Evolutionary conservation across 2,797 vertebrate species (phyloP).

Genomic region (Falco concolor): DNA sequence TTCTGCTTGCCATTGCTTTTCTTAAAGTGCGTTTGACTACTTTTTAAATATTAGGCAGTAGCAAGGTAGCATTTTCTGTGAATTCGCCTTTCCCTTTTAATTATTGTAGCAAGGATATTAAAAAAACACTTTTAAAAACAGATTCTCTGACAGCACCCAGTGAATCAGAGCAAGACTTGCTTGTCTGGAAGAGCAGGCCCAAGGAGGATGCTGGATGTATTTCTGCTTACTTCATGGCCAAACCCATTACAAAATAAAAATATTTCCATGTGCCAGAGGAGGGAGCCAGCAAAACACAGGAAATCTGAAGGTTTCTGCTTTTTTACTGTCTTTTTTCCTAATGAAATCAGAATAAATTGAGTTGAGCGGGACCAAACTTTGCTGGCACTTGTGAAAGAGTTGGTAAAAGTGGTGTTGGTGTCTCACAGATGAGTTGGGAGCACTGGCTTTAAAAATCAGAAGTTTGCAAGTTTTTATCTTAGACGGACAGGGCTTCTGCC

Average conservation of each 20-base stretch:
- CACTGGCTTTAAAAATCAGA: not conserved
- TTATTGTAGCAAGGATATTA: not conserved
- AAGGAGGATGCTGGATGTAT: not conserved
- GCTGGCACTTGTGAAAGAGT: not conserved
- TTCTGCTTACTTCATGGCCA: not conserved
- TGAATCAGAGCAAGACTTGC: not conserved
- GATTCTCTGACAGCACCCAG: fast-evolving
- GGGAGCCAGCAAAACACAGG: slow-evolving; percentile 59
- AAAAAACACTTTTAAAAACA: not conserved
- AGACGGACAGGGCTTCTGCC: not conserved
- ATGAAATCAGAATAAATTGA: slow-evolving; percentile 9
- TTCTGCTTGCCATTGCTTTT: not conserved
- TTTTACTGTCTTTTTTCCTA: not conserved
- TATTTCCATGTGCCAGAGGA: slow-evolving; percentile 60
- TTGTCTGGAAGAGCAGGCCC: not conserved
- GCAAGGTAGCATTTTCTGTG: not conserved
- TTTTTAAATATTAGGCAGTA: not conserved
- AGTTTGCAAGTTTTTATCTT: not conserved
- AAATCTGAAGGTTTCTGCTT: not conserved
- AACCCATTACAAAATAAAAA: slow-evolving; percentile 11
- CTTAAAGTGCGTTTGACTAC: not conserved
- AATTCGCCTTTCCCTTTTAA: not conserved
- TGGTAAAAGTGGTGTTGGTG: not conserved
- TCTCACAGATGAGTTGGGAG: not conserved
- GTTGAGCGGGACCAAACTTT: not conserved